A percentile compares a stretch with the other conserved stretches of the same genome.
These are phyloP conservation scores for Anguilla megastoma DNA, from an alignment of 2,797 vertebrate species.

Conservation along the genomic window DNA sequence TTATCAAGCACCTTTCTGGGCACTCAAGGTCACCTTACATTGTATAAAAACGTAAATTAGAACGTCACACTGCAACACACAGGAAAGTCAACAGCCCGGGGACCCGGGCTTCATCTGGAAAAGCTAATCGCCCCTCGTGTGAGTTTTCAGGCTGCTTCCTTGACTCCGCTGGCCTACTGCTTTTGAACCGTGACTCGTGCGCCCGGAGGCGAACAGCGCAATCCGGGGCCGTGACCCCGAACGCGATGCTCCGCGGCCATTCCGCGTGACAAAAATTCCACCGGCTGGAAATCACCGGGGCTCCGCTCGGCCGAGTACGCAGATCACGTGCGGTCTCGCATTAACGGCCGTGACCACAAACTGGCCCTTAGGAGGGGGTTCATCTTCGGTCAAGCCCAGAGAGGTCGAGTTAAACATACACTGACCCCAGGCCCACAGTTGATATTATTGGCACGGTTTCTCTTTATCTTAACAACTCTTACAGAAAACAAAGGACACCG, in stretches of 20 bases:
- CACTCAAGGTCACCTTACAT: too few species aligned
- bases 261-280: conserved; percentile 52
- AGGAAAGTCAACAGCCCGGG: conserved; percentile 49
- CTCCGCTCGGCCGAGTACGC: conserved; percentile 51
- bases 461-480: not conserved
- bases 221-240: not conserved
- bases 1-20: too few species aligned
- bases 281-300: conserved; percentile 41
- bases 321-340: conserved; percentile 40
- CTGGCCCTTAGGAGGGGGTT: not conserved
- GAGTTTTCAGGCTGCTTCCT: not conserved
- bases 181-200: not conserved
- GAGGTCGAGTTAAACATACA: not conserved
- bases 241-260: conserved; percentile 37
- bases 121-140: conserved; percentile 46
- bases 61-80: conserved; percentile 48
- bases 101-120: conserved; percentile 48
- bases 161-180: not conserved
- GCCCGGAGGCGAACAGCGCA: not conserved
- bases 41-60: conserved; percentile 10
- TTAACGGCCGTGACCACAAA: conserved; percentile 47
- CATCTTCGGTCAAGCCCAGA: conserved; percentile 36
- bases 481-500: not conserved
- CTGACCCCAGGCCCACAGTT: not conserved
- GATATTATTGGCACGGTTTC: not conserved